Evolutionary conservation across 2,797 vertebrate species (phyloP).

Genomic region (Lagocephalus sceleratus): DNA sequence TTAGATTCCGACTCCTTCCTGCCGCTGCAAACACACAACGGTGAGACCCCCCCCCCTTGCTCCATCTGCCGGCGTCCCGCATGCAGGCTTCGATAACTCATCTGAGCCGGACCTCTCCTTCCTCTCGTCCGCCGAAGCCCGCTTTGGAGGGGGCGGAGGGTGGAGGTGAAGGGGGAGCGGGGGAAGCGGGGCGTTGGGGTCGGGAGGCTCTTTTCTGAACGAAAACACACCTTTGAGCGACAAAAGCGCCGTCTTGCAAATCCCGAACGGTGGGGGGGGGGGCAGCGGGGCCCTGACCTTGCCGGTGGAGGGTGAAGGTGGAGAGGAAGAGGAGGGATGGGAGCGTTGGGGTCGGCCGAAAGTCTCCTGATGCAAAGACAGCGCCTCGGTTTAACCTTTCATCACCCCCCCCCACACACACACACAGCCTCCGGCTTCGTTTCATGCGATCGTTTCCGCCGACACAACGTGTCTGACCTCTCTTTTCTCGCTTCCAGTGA

Average conservation of each 20-base stretch:
- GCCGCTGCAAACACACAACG: slow-evolving; percentile 37
- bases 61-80: too few relatives aligned
- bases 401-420: neutral
- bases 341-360: slow-evolving; percentile 67
- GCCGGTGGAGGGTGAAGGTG: slow-evolving; percentile 71
- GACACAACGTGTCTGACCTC: slow-evolving; percentile 62
- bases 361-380: slow-evolving; percentile 59
- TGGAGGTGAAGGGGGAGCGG: slow-evolving; percentile 75
- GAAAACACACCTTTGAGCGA: slow-evolving; percentile 32
- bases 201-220: slow-evolving; percentile 75
- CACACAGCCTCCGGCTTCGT: neutral
- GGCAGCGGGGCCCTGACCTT: slow-evolving; percentile 70
- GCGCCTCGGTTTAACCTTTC: neutral
- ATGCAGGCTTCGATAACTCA: slow-evolving; percentile 2
- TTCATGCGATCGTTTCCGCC: neutral
- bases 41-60: too few relatives aligned
- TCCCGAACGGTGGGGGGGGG: too few relatives aligned
- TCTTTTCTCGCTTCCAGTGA: slow-evolving; percentile 69
- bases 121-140: slow-evolving; percentile 60
- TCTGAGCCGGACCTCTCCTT: slow-evolving; percentile 72
- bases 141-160: slow-evolving; percentile 64
- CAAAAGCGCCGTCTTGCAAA: too few relatives aligned
- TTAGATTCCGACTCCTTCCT: slow-evolving; percentile 74
- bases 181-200: slow-evolving; percentile 72
- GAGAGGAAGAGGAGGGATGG: slow-evolving; percentile 68